Percentiles rank a stretch among this genome's conserved stretches.
These are phyloP conservation scores for Alligator mississippiensis DNA, from an alignment of 2,113 vertebrate species.

Conservation along the genomic window DNA sequence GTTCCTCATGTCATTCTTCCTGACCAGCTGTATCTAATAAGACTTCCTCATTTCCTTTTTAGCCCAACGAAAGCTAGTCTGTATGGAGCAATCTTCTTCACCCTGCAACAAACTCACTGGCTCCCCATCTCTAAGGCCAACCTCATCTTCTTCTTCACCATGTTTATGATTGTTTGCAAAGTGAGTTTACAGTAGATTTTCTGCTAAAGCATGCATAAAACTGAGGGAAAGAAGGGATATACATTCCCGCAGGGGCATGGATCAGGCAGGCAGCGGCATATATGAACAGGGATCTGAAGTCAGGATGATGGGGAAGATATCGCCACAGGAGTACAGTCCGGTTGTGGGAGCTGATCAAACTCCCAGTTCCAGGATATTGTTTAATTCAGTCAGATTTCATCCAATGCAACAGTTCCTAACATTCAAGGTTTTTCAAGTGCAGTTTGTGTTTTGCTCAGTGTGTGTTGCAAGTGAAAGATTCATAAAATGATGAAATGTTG, in stretches of 20 bases:
- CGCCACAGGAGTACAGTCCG: not conserved
- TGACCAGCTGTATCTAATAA: not conserved
- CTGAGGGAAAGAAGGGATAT: not conserved
- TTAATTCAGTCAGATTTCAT: not conserved
- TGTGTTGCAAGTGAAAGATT: not conserved
- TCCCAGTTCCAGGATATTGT: not conserved
- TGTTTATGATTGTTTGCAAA: slow-evolving; percentile 96
- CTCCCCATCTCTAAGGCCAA: slow-evolving; percentile 91
- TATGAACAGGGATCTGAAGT: not conserved
- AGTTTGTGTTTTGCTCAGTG: not conserved
- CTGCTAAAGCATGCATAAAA: not conserved
- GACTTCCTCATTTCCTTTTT: not conserved
- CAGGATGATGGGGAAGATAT: not conserved
- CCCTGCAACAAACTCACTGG: slow-evolving; percentile 91
- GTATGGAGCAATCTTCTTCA: slow-evolving; percentile 95
- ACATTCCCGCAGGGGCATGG: not conserved
- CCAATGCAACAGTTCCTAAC: not conserved
- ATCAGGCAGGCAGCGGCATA: not conserved
- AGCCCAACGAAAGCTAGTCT: slow-evolving; percentile 98
- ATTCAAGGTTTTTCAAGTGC: not conserved
- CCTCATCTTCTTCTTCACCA: slow-evolving; percentile 93
- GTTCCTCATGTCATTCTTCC: not conserved
- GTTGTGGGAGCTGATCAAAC: not conserved
- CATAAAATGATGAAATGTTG: not conserved
- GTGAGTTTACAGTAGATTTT: slow-evolving; percentile 69